A percentile compares a stretch with the other conserved stretches of the same genome.
Evolutionary conservation across 2,113 vertebrate genomes (phyloP).

Genomic region (Aphyosemion australe): DNA sequence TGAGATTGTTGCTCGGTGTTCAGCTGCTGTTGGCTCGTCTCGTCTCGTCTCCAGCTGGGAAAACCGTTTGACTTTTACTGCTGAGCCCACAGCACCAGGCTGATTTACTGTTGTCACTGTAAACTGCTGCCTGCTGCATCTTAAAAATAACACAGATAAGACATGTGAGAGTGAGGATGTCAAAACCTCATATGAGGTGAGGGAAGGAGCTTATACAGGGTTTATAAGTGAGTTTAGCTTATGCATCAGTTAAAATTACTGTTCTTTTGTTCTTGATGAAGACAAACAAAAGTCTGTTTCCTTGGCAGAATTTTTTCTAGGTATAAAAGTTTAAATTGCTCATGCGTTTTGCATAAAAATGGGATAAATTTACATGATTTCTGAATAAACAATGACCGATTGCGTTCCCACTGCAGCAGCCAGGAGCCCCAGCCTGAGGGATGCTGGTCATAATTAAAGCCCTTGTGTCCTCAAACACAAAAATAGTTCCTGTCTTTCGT

Average conservation of each 20-base stretch:
- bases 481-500: constrained; percentile 13
- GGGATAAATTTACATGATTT: neutral
- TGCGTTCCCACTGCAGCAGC: neutral
- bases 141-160: constrained; percentile 8
- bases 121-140: neutral
- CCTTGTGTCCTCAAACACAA: neutral
- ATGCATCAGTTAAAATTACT: no score
- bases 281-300: no score
- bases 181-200: neutral
- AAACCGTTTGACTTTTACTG: neutral
- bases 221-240: no score
- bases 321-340: no score
- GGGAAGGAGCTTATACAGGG: no score
- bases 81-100: neutral
- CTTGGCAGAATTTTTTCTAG: no score
- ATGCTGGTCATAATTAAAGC: constrained; percentile 2
- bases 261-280: no score
- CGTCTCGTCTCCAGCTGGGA: neutral
- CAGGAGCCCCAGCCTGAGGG: neutral
- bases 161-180: neutral
- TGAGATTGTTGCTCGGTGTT: neutral
- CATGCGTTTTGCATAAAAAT: neutral
- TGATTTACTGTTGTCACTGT: neutral
- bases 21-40: neutral
- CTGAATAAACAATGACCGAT: neutral